These are phyloP conservation scores for Chorisops tibialis DNA, from an alignment of 2,888 invertebrate species.

Conservation along the genomic window DNA sequence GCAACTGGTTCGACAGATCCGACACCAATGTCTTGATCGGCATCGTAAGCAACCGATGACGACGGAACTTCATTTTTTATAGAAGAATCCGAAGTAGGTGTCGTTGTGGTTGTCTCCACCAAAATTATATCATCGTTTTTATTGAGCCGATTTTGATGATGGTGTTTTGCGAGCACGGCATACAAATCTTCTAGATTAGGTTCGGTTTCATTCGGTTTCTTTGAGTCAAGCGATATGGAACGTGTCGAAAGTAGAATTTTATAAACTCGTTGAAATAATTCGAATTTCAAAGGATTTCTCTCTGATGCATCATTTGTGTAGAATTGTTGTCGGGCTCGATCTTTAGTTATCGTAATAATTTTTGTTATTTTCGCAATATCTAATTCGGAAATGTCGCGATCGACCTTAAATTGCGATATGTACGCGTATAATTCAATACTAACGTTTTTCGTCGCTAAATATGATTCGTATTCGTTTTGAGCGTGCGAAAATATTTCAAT, in stretches of 20 bases:
- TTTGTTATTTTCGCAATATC: neutral
- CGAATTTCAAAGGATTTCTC: neutral
- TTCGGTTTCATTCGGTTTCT: neutral
- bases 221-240: too few species aligned
- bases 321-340: too few species aligned
- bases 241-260: neutral
- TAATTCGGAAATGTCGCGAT: too few species aligned
- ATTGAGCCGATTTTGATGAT: neutral
- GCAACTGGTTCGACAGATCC: conserved; percentile 28
- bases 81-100: too few species aligned
- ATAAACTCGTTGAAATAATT: neutral
- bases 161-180: too few species aligned
- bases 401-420: neutral
- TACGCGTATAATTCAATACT: neutral
- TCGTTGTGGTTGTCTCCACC: neutral
- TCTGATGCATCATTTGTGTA: neutral
- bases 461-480: conserved; percentile 2
- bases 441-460: neutral
- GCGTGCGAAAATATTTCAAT: neutral
- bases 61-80: too few species aligned
- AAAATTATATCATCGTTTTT: conserved; percentile 9
- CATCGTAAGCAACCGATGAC: neutral
- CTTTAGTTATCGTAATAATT: neutral
- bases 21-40: conserved; percentile 10
- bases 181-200: neutral